Percentiles rank a stretch among this genome's conserved stretches.
phyloP scores from a whole-genome alignment of 2,888 invertebrate species.

The Archips xylosteana region DNA sequence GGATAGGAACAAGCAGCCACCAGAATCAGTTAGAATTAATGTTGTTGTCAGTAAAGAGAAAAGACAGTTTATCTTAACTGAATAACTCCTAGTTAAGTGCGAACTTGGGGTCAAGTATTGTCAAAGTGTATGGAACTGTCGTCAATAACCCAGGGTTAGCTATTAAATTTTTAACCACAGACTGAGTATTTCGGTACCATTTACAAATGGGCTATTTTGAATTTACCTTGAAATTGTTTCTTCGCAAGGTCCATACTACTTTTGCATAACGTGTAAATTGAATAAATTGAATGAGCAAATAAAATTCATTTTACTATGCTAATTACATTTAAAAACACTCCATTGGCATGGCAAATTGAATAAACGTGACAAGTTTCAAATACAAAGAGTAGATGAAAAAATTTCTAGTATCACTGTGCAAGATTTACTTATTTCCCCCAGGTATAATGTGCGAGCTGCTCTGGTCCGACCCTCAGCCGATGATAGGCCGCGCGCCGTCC shows the following conservation, averaged over 20 bases:
- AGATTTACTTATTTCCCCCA: conserved; percentile 51
- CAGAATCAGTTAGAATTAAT: conserved; percentile 82
- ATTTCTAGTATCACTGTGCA: too few species aligned
- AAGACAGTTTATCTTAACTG: too few species aligned
- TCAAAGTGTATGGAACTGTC: too few species aligned
- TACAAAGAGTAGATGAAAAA: too few species aligned
- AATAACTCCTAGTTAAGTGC: too few species aligned
- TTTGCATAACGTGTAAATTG: not conserved
- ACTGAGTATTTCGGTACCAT: too few species aligned
- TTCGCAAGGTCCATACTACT: not conserved
- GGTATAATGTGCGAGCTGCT: conserved; percentile 98
- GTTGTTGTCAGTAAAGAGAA: conserved; percentile 63
- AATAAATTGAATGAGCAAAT: conserved; percentile 2
- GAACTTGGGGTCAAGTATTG: too few species aligned
- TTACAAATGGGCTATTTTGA: not conserved
- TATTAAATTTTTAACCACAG: too few species aligned
- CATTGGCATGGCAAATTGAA: not conserved
- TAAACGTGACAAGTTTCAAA: conserved; percentile 17
- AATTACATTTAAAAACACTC: not conserved
- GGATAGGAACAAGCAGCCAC: conserved; percentile 98
- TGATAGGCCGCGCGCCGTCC: conserved; percentile 94
- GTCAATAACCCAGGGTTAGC: too few species aligned
- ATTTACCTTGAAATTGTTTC: not conserved
- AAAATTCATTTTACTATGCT: not conserved
- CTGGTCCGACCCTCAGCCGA: conserved; percentile 99